Evolutionary conservation across 1,140 invertebrate genomes (phyloP).

Genomic region (Cyphomyrmex costatus): DNA sequence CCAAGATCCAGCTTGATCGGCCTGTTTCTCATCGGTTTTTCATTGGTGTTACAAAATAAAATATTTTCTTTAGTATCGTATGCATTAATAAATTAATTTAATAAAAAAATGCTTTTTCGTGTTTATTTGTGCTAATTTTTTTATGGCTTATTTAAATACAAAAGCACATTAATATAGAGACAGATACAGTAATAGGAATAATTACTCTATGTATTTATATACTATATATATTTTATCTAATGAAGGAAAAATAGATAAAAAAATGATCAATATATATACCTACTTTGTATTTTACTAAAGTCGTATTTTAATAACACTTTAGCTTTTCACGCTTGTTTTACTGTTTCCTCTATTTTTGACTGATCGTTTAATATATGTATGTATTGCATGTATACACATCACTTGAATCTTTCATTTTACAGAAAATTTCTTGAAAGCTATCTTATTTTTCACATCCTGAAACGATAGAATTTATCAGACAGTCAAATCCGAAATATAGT

Average conservation of each 20-base stretch:
- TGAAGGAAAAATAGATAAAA: background rate
- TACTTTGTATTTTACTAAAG: background rate
- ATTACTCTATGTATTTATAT: background rate
- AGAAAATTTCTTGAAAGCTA: background rate
- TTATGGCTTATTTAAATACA: too few species aligned
- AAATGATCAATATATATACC: background rate
- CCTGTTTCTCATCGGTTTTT: too few species aligned
- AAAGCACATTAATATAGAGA: too few species aligned
- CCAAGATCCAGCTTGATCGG: too few species aligned
- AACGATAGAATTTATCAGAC: conserved; percentile 19
- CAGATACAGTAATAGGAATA: too few species aligned
- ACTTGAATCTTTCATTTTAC: background rate
- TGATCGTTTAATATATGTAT: background rate
- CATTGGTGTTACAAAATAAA: too few species aligned
- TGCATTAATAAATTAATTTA: too few species aligned
- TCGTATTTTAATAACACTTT: background rate
- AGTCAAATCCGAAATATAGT: background rate
- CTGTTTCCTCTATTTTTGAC: background rate
- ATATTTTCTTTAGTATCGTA: too few species aligned
- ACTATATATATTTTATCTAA: background rate
- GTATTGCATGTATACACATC: background rate
- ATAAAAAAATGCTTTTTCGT: too few species aligned
- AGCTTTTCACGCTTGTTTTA: background rate
- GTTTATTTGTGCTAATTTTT: too few species aligned
- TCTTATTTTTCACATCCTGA: background rate